Evolutionary conservation across 2,888 invertebrate species (phyloP).

Genomic region (Acanthopleura granulata): DNA sequence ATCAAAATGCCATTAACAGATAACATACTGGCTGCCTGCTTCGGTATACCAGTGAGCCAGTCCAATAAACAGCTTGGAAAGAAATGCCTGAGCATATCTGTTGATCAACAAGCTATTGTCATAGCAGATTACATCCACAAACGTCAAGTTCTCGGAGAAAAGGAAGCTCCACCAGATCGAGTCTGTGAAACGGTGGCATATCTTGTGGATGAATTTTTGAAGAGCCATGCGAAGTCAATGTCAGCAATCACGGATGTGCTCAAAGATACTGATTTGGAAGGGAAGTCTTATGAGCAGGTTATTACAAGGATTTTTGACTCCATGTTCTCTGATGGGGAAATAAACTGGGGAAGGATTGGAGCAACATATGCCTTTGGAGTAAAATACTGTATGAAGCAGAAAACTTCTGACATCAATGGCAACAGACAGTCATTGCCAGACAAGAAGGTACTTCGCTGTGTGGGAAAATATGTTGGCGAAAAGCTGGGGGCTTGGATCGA

Average conservation of each 20-base stretch:
- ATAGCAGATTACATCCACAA: constrained; percentile 5
- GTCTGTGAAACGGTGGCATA: background rate
- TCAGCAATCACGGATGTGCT: background rate
- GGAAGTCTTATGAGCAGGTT: constrained; percentile 14
- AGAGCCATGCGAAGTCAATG: background rate
- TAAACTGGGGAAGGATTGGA: constrained; percentile 44
- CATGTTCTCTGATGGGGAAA: constrained; percentile 33
- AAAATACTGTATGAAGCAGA: constrained; percentile 28
- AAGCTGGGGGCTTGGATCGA: constrained; percentile 35
- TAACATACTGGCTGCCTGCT: too few species aligned
- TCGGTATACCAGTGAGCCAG: too few species aligned
- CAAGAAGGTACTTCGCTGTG: constrained; percentile 19
- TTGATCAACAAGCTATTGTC: background rate
- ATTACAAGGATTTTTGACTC: constrained; percentile 32
- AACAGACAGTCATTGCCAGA: constrained; percentile 8
- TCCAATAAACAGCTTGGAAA: too few species aligned
- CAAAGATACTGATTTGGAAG: background rate
- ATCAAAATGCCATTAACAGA: too few species aligned
- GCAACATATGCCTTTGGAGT: constrained; percentile 39
- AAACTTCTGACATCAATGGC: constrained; percentile 22
- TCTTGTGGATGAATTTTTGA: constrained; percentile 6
- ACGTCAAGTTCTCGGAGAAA: background rate
- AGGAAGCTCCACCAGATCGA: background rate
- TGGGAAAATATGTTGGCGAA: constrained; percentile 30
- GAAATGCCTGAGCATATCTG: background rate